A percentile compares a stretch with the other conserved stretches of the same genome.
These are phyloP conservation scores for Calypte anna DNA, from an alignment of 2,113 vertebrate species.

Conservation along the genomic window DNA sequence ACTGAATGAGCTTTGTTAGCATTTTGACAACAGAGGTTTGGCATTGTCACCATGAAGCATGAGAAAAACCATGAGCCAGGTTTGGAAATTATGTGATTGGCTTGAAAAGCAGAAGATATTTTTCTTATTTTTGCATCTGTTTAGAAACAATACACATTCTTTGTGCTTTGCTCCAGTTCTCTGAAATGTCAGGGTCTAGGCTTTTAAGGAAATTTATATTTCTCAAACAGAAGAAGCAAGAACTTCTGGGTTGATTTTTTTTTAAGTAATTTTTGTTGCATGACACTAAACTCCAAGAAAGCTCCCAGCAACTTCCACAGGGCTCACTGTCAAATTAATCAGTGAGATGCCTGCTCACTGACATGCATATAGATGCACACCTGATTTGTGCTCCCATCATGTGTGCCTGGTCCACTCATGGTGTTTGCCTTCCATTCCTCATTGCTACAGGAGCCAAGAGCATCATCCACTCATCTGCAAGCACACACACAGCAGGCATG, in stretches of 20 bases:
- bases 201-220: conserved; percentile 41
- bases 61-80: conserved; percentile 34
- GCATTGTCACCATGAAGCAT: conserved; percentile 41
- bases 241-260: neutral
- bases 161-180: conserved; percentile 7
- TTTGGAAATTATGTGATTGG: conserved; percentile 21
- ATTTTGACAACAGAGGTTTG: conserved; percentile 16
- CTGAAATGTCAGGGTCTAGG: neutral
- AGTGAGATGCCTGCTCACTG: neutral
- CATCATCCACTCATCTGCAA: neutral
- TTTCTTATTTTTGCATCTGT: conserved; percentile 22
- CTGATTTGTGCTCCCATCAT: neutral
- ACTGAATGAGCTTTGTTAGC: neutral
- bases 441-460: neutral
- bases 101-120: neutral
- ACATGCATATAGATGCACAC: neutral
- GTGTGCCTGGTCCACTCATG: rapidly evolving
- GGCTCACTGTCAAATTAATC: neutral
- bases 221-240: conserved; percentile 27
- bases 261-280: neutral
- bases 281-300: neutral
- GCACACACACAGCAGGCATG: neutral
- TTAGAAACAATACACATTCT: conserved; percentile 54
- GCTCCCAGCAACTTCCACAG: rapidly evolving
- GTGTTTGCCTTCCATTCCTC: neutral